Conservation (phyloP, 2,113 vertebrate species). For the Cairina moschata region DNA sequence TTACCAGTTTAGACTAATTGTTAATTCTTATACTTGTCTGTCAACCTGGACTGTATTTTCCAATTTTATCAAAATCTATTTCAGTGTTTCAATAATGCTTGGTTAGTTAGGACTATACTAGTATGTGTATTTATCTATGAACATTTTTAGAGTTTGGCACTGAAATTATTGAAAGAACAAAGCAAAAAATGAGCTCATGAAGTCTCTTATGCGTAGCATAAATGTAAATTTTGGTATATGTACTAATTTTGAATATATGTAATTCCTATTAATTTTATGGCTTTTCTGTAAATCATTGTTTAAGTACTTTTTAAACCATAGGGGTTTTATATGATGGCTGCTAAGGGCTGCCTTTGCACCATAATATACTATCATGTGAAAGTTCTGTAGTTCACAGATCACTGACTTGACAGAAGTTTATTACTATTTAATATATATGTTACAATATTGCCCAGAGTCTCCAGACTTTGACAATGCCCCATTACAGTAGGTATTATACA, state of each 20-base stretch:
- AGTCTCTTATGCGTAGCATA: background rate
- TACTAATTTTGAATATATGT: background rate
- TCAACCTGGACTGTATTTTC: background rate
- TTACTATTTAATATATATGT: slow-evolving; percentile 66
- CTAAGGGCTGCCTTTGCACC: slow-evolving; percentile 13
- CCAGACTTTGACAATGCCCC: slow-evolving; percentile 17
- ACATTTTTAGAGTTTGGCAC: background rate
- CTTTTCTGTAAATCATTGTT: background rate
- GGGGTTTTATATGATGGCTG: slow-evolving; percentile 21
- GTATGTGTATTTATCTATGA: background rate
- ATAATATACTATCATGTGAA: slow-evolving; percentile 14
- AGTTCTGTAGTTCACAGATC: slow-evolving; percentile 46
- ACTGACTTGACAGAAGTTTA: slow-evolving; percentile 56
- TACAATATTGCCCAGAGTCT: slow-evolving; percentile 39
- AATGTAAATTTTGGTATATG: background rate
- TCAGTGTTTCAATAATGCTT: background rate
- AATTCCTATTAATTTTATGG: background rate
- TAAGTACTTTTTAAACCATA: background rate
- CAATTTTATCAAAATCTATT: background rate
- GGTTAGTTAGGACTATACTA: background rate
- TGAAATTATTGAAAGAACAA: background rate
- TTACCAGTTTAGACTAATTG: background rate
- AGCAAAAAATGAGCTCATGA: background rate
- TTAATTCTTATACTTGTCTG: background rate
- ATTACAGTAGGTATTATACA: slow-evolving; percentile 33